Evolutionary conservation across 2,797 vertebrate genomes (phyloP), one percentile per base, ranked within the genome.

Genomic region (Gallinago stenura): DNA sequence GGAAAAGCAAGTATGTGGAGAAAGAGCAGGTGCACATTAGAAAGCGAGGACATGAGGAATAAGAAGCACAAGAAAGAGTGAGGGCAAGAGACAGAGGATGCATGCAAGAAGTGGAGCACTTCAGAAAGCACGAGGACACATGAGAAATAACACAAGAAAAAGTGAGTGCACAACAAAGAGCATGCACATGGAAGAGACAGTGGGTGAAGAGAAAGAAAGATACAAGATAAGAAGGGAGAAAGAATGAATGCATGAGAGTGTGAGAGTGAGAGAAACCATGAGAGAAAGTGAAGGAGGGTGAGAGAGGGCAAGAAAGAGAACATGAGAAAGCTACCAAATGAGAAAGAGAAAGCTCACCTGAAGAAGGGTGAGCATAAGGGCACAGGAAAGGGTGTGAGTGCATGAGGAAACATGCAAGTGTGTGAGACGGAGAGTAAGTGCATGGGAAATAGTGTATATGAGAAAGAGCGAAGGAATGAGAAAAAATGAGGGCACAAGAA

Each of bases 71-170:
- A 2, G 5, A 37, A 22, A 83, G 6, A 66, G 6, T 0, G 2
- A 58, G 30, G 31, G 9, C 2, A 7, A 10, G 12, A 87, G 62
- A 61, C 86, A 71, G 37, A 71, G 31, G 10, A 62, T 13, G 26
- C 7, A 8, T 16, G 20, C 21, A 58, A 45, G n/a, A 41, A 81
- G 22, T 5, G 30, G 22, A 88, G 14, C 2, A 54, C 20, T 9
- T 5, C 9, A 45, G 25, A 72, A 61, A 37, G 15, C n/a, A 56
- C 0, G 0, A 50, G 6, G 31, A 22, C 9, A 11, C 13, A 13
- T 1, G 10, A 71, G 45, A 65, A 64, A 61, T 25, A 56, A 4
- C 12, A 43, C 14, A 46, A 37, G 26, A 25, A 31, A 89, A 79
- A 50, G 13, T 0, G 2, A 88, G 11, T 41, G 28, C 26, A 56